These are phyloP conservation scores for Coptotermes formosanus DNA, from an alignment of 1,140 invertebrate genomes.

Conservation along the genomic window DNA sequence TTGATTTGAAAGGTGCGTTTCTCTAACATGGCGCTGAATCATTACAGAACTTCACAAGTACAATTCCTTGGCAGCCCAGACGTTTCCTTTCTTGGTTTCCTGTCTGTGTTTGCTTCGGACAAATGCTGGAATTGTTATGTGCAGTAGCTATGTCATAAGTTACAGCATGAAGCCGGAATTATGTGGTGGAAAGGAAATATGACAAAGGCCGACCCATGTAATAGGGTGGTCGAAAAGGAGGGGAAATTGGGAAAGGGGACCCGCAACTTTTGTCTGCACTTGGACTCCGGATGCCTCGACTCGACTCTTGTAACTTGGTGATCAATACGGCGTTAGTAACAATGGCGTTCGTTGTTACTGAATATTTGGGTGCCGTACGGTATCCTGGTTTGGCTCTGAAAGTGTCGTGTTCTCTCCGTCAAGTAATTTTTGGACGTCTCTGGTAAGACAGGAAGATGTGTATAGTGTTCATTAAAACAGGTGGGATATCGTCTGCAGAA, in stretches of 20 bases:
- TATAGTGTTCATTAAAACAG: too few species aligned
- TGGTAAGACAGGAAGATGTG: too few species aligned
- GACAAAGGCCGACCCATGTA: background rate
- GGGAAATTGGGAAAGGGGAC: too few species aligned
- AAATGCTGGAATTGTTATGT: background rate
- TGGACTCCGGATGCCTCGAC: background rate
- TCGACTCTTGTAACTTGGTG: background rate
- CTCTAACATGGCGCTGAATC: too few species aligned
- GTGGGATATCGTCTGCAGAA: too few species aligned
- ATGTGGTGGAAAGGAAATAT: conserved; percentile 5
- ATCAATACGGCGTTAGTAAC: background rate
- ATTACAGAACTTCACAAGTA: too few species aligned
- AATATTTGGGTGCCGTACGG: background rate
- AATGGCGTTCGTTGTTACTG: background rate
- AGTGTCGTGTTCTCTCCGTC: too few species aligned
- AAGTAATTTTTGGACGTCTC: too few species aligned
- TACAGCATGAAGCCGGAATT: background rate
- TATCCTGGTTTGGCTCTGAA: too few species aligned
- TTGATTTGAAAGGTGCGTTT: too few species aligned
- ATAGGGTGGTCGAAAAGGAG: too few species aligned
- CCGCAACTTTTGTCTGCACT: background rate
- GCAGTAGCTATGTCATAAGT: too few species aligned
- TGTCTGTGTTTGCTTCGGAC: background rate
- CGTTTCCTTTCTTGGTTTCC: background rate
- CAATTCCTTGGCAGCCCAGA: background rate